These are phyloP conservation scores for Amiota mariae DNA, from an alignment of 2,888 invertebrate species.

Conservation along the genomic window DNA sequence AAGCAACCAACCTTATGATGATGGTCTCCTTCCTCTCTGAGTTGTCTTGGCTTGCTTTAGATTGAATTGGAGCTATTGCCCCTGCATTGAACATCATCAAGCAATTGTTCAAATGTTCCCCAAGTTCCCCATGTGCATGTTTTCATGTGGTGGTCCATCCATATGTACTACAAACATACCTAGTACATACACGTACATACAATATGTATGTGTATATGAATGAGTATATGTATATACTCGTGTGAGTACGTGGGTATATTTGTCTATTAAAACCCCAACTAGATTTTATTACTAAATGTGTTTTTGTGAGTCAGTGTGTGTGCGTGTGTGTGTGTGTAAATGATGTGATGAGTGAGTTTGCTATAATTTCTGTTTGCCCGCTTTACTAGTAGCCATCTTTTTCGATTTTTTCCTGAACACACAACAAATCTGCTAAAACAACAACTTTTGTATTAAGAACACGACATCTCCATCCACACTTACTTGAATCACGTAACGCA, in stretches of 20 bases:
- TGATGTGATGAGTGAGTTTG: constrained; percentile 38
- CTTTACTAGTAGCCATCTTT: constrained; percentile 69
- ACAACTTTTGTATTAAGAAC: background rate
- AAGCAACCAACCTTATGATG: constrained; percentile 54
- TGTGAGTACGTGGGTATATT: background rate
- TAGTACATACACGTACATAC: background rate
- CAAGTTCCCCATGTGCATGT: constrained; percentile 31
- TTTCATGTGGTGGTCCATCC: background rate
- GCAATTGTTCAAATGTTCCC: constrained; percentile 42
- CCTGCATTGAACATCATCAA: background rate
- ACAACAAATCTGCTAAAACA: constrained; percentile 14
- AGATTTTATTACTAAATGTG: background rate
- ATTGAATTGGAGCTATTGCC: background rate
- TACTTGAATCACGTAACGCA: constrained; percentile 8
- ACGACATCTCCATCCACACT: constrained; percentile 12
- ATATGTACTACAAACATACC: background rate
- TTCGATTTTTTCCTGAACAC: constrained; percentile 64
- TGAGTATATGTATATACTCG: background rate
- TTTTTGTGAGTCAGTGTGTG: no score
- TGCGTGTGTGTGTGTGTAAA: background rate
- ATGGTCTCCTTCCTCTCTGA: constrained; percentile 46
- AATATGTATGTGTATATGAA: no score
- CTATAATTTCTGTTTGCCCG: constrained; percentile 69
- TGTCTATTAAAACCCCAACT: constrained; percentile 10
- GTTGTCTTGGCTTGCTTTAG: no score